Conservation (phyloP, 2,888 invertebrate species). For the Sepioteuthis lessoniana region DNA sequence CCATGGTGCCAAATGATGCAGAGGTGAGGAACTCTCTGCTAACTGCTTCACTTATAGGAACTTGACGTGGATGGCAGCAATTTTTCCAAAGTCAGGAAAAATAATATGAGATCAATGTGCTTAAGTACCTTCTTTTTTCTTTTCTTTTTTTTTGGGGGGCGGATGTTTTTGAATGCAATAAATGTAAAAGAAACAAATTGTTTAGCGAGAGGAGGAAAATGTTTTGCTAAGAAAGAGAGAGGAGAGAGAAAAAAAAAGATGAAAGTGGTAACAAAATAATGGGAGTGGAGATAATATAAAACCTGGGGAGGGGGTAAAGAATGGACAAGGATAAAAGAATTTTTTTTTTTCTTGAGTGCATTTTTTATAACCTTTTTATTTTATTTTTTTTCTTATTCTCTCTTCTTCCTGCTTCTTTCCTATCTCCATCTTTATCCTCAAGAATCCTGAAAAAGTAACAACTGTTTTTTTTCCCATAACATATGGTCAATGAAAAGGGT, state of each 20-base stretch:
- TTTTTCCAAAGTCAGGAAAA: neutral
- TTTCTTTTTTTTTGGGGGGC: neutral
- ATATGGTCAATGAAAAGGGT: too few species aligned
- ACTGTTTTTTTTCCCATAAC: too few species aligned
- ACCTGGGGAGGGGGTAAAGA: too few species aligned
- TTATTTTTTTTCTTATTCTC: too few species aligned
- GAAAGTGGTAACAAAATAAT: neutral
- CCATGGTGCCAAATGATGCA: conserved; percentile 33
- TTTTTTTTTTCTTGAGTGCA: too few species aligned
- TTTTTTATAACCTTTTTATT: too few species aligned
- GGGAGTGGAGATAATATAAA: neutral
- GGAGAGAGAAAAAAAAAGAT: neutral
- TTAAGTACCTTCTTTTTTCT: neutral
- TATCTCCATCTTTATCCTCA: too few species aligned
- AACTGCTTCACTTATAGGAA: neutral
- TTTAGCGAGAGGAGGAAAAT: neutral
- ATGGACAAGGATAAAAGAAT: neutral
- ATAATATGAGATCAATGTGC: neutral
- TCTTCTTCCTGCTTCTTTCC: too few species aligned
- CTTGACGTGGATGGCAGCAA: neutral
- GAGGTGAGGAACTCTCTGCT: neutral
- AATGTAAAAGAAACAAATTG: neutral
- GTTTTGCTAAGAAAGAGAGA: neutral
- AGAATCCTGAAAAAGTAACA: too few species aligned
- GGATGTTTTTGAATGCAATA: neutral